Evolutionary conservation across 1,140 invertebrate species (phyloP), one percentile per base, ranked within the genome.

Genomic region (Drosophila ambigua): DNA sequence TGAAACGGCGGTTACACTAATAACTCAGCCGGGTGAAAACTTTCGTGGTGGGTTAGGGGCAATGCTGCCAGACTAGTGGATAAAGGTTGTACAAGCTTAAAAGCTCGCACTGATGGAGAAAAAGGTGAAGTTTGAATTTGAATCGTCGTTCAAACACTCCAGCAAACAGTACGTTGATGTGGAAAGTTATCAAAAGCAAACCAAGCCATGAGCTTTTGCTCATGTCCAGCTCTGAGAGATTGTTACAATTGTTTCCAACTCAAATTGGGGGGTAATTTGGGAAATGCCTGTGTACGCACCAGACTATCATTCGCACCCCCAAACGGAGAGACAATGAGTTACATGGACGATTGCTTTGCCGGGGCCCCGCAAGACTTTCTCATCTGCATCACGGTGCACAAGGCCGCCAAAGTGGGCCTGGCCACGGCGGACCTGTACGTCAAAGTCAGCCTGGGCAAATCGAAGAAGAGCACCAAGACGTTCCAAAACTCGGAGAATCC

Each of bases 401-500:
- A 92, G 51, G 91, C 91, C 2, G 64, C 61, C 2, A 54, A 88
- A 16, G 77, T 91, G 8, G 76, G 79, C 2, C 49, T 90, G 2
- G 41, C 63, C 41, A 93, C 93, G 71, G 92, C 91, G n/a, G 94
- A 94, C 73, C 92, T 94, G 0, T 92, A 93, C 67, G 93, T 95
- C 0, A 91, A 93, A 8, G 92, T 95, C 2, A 93, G 92, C 79
- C 88, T 95, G 16, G 94, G 93, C 1, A 94, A 94, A 73, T 91
- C 93, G 28, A 93, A 92, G 28, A 93, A 92, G 65, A 93, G 89
- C 58, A 95, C 94, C 0, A 85, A 91, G 53, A 89, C 93, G 6
- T 92, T 92, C 13, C 84, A 93, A 41, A 92, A 90, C 54, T 93
- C 94, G 0, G 94, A 94, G 72, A 93, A 92, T 80, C 94, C 94